Percentiles rank a stretch among this genome's conserved stretches.
Conservation (phyloP, 1,140 invertebrate species). For the Drosophila lini region DNA sequence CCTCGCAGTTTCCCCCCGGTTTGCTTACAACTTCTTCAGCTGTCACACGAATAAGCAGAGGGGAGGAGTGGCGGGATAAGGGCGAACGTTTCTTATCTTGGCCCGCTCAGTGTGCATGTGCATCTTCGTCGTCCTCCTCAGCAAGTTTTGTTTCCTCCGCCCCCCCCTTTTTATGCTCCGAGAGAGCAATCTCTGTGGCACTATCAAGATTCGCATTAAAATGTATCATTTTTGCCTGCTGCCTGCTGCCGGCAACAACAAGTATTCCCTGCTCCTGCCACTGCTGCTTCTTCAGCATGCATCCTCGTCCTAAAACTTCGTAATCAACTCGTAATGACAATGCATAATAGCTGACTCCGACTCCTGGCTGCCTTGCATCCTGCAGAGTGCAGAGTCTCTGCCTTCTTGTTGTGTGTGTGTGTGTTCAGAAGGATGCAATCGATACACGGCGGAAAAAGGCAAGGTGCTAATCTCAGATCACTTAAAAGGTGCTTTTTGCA, state of each 20-base stretch:
- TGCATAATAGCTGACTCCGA: constrained; percentile 65
- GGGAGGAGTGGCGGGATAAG: background rate
- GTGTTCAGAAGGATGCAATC: constrained; percentile 46
- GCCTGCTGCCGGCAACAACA: constrained; percentile 59
- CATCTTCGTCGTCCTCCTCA: constrained; percentile 27
- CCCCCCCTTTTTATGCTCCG: constrained; percentile 39
- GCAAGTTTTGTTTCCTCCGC: constrained; percentile 69
- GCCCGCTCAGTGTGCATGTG: constrained; percentile 63
- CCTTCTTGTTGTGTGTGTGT: constrained; percentile 30
- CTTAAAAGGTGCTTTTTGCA: background rate
- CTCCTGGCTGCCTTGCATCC: constrained; percentile 61
- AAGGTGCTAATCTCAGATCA: constrained; percentile 19
- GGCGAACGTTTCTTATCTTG: constrained; percentile 60
- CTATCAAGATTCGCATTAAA: constrained; percentile 84
- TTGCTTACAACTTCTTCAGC: constrained; percentile 80
- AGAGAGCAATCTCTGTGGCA: constrained; percentile 75
- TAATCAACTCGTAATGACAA: constrained; percentile 82
- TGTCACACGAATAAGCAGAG: constrained; percentile 76
- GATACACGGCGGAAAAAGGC: constrained; percentile 29
- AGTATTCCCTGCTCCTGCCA: constrained; percentile 14
- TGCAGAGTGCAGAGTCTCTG: constrained; percentile 17
- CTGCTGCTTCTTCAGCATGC: constrained; percentile 32
- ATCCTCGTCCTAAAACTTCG: constrained; percentile 72
- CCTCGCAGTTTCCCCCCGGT: constrained; percentile 9
- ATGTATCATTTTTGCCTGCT: constrained; percentile 83